Conservation (phyloP, 2,113 vertebrate genomes). For the Etheostoma spectabile region DNA sequence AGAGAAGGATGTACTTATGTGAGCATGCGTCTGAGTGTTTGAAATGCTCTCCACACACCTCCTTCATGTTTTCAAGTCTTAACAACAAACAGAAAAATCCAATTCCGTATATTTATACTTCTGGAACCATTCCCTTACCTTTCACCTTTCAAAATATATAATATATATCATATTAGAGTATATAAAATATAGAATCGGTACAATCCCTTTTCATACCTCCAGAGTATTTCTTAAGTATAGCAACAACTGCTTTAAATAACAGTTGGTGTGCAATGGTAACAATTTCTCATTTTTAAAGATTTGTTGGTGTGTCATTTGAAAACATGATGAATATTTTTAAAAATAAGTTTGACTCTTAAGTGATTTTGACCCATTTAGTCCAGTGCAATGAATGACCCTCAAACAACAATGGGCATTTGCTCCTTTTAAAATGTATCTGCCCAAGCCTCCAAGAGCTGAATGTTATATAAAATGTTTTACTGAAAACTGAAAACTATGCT, state of each 20-base stretch:
- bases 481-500: conserved; percentile 84
- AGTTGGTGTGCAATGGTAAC: conserved; percentile 82
- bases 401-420: conserved; percentile 79
- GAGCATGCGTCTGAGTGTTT: conserved; percentile 79
- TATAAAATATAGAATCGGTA: conserved; percentile 88
- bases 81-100: conserved; percentile 80
- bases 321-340: conserved; percentile 81
- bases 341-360: conserved; percentile 81
- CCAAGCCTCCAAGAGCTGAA: conserved; percentile 79
- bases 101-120: conserved; percentile 81
- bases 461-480: conserved; percentile 79
- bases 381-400: conserved; percentile 86
- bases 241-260: conserved; percentile 81
- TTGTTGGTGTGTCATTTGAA: conserved; percentile 82
- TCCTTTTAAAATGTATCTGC: conserved; percentile 74
- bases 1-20: conserved; percentile 73
- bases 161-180: conserved; percentile 85
- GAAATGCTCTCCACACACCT: conserved; percentile 81
- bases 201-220: conserved; percentile 84
- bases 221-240: conserved; percentile 83
- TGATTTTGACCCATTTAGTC: conserved; percentile 80
- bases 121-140: conserved; percentile 84
- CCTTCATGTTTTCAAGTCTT: conserved; percentile 82
- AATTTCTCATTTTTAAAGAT: conserved; percentile 80
- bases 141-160: conserved; percentile 88